Percentiles rank a stretch among this genome's conserved stretches.
Conservation (phyloP, 2,113 vertebrate species). For the Jacana jacana region DNA sequence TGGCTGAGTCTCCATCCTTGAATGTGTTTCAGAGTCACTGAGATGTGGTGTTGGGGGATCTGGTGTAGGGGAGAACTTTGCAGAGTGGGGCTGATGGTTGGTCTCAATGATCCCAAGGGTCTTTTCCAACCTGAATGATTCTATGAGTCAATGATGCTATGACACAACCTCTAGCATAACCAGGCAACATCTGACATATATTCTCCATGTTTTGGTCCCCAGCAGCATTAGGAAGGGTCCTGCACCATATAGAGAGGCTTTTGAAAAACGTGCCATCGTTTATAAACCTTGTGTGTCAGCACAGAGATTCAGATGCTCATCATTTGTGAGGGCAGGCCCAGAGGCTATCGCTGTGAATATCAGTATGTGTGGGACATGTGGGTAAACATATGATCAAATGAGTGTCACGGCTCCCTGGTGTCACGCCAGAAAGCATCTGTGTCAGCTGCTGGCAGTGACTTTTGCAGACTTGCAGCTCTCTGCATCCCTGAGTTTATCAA, state of each 20-base stretch:
- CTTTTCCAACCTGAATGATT: too few species aligned
- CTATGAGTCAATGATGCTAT: too few species aligned
- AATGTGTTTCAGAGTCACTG: too few species aligned
- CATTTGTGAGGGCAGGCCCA: not conserved
- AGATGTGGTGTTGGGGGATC: too few species aligned
- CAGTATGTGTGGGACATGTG: not conserved
- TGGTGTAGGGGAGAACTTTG: too few species aligned
- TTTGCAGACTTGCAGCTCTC: not conserved
- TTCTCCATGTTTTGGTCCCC: not conserved
- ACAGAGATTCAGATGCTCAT: not conserved
- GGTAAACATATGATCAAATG: conserved; percentile 25
- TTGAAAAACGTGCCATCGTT: not conserved
- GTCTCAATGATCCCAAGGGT: too few species aligned
- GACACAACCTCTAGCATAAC: not conserved
- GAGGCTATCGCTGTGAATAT: conserved; percentile 3
- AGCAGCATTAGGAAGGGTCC: not conserved
- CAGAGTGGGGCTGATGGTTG: too few species aligned
- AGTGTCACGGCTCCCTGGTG: conserved; percentile 40
- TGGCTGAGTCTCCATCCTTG: too few species aligned
- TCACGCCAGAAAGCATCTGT: conserved; percentile 44
- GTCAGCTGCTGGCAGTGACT: conserved; percentile 41
- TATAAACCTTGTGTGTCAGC: not conserved
- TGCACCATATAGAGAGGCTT: not conserved
- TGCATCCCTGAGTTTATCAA: not conserved
- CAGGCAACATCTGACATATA: not conserved